Evolutionary conservation across 2,113 vertebrate genomes (phyloP).

Genomic region (Phoenicopterus ruber): DNA sequence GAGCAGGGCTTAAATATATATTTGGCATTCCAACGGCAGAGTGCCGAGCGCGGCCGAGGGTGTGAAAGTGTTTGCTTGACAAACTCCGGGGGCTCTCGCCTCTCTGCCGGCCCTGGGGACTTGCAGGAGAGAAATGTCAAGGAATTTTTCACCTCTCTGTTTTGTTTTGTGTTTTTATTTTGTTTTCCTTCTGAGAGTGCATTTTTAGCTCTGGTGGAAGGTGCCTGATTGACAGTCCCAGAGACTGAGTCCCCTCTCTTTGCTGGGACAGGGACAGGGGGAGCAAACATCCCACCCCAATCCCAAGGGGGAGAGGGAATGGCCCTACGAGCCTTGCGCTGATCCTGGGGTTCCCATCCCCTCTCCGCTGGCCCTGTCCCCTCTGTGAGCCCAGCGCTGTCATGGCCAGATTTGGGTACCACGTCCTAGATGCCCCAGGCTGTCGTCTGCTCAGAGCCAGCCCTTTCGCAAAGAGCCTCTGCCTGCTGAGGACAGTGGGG

Average conservation of each 20-base stretch:
- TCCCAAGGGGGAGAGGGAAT: background rate
- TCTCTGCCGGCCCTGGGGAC: constrained; percentile 59
- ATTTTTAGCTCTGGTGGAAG: constrained; percentile 62
- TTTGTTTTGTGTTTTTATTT: constrained; percentile 74
- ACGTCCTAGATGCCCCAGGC: background rate
- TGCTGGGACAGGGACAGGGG: background rate
- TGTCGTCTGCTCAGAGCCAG: background rate
- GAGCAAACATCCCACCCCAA: background rate
- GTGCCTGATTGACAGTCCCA: constrained; percentile 17
- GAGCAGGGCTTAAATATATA: constrained; percentile 65
- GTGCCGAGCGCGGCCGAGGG: constrained; percentile 34
- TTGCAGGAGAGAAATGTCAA: constrained; percentile 65
- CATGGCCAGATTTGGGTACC: background rate
- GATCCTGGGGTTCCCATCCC: background rate
- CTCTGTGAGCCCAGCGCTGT: background rate
- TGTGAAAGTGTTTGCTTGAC: constrained; percentile 76
- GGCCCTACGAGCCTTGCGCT: background rate
- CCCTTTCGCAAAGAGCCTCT: background rate
- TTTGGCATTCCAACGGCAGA: constrained; percentile 66
- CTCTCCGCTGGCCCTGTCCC: background rate
- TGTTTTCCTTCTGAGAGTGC: constrained; percentile 59
- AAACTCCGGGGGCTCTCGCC: constrained; percentile 66
- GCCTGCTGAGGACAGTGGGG: background rate
- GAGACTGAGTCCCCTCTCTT: constrained; percentile 39
- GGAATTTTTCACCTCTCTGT: constrained; percentile 73